Evolutionary conservation across 2,888 invertebrate species (phyloP).

Genomic region (Leucophenga maculata): DNA sequence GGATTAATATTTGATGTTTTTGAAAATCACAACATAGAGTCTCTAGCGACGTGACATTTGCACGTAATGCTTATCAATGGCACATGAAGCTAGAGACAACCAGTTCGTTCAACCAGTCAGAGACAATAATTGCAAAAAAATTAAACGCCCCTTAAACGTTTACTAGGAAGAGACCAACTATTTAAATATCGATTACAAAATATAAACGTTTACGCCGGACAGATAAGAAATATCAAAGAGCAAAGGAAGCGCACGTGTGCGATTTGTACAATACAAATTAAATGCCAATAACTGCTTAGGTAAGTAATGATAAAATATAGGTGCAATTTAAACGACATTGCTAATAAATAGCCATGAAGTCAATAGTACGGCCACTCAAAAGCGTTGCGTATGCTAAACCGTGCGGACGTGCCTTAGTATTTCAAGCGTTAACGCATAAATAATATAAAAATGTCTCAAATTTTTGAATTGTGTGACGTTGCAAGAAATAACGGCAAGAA

Average conservation of each 20-base stretch:
- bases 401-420: not conserved
- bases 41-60: slow-evolving; percentile 31
- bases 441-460: slow-evolving; percentile 47
- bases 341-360: not conserved
- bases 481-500: slow-evolving; percentile 75
- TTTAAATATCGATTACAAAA: no score
- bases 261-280: no score
- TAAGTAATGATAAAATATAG: no score
- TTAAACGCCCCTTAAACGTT: slow-evolving; percentile 10
- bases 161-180: not conserved
- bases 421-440: not conserved
- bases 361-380: not conserved
- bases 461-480: slow-evolving; percentile 75
- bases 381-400: no score
- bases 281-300: no score
- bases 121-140: not conserved
- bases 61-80: slow-evolving; percentile 52
- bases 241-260: no score
- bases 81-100: not conserved
- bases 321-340: not conserved
- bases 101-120: not conserved
- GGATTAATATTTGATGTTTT: slow-evolving; percentile 7
- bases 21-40: slow-evolving; percentile 23
- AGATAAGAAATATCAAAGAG: no score
- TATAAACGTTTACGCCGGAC: no score